These are phyloP conservation scores for Ylistrum balloti DNA, from an alignment of 1,140 invertebrate species.

Conservation along the genomic window DNA sequence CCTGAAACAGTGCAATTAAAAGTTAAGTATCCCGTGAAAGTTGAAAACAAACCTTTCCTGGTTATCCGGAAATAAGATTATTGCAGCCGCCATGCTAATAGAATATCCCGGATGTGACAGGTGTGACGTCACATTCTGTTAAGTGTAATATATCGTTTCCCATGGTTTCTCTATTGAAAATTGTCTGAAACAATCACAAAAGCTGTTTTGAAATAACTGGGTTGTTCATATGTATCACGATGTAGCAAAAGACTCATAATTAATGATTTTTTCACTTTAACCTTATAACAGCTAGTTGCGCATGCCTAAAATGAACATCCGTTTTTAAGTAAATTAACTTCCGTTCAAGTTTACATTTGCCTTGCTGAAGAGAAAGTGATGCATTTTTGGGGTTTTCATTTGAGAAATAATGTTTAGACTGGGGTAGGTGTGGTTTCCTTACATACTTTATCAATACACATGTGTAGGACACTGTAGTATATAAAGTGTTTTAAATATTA, in stretches of 20 bases:
- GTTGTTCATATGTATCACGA: neutral
- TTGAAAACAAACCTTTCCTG: neutral
- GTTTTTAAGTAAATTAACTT: neutral
- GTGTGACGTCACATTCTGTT: constrained; percentile 29
- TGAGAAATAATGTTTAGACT: constrained; percentile 1
- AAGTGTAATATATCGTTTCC: constrained; percentile 7
- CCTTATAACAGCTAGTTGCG: neutral
- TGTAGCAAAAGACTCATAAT: neutral
- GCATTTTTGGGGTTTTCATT: neutral
- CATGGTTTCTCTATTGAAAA: neutral
- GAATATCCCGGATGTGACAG: constrained; percentile 37
- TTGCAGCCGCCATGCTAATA: constrained; percentile 25
- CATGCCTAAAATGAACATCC: neutral
- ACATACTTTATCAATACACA: neutral
- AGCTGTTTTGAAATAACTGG: neutral
- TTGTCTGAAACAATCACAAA: neutral
- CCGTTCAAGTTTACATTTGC: neutral
- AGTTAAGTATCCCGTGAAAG: neutral
- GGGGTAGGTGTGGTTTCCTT: neutral
- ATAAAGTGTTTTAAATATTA: neutral
- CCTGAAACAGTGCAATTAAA: neutral
- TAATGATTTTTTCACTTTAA: neutral
- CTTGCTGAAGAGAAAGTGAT: constrained; percentile 5
- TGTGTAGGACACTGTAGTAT: neutral
- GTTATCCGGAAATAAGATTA: constrained; percentile 31